Evolutionary conservation across 2,888 invertebrate species (phyloP).

Genomic region (Euphydryas editha): DNA sequence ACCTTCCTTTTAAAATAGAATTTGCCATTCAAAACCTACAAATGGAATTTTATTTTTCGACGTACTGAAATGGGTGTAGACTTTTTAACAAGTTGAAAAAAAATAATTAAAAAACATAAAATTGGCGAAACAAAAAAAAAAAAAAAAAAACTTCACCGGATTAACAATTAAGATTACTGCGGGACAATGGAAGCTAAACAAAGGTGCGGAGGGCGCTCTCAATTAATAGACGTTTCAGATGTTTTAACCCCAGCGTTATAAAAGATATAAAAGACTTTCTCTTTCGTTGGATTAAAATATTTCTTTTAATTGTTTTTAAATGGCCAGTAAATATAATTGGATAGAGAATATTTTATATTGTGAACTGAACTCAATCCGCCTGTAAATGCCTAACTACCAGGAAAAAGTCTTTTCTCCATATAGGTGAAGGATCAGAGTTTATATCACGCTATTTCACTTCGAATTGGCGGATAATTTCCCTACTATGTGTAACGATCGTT

Average conservation of each 20-base stretch:
- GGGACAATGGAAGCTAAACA: conserved; percentile 4
- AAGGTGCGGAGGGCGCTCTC: background rate
- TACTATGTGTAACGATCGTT: too few relatives aligned
- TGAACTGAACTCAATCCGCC: too few relatives aligned
- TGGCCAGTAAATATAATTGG: background rate
- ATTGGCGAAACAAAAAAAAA: background rate
- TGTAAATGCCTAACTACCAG: too few relatives aligned
- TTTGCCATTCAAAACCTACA: too few relatives aligned
- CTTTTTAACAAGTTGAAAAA: background rate
- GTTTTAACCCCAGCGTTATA: conserved; percentile 2
- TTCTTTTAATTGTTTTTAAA: background rate
- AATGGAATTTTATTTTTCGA: background rate
- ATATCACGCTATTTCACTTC: too few relatives aligned
- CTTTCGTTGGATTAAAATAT: background rate
- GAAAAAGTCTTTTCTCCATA: too few relatives aligned
- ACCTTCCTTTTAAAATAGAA: too few relatives aligned
- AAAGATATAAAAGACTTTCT: background rate
- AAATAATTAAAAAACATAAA: background rate
- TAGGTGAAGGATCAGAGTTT: too few relatives aligned
- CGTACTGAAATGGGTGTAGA: background rate
- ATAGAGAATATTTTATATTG: too few relatives aligned
- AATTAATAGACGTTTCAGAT: conserved; percentile 5
- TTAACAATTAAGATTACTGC: conserved; percentile 11
- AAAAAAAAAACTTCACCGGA: background rate
- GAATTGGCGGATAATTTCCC: too few relatives aligned